Base-by-base conservation (phyloP, 2,113 vertebrate species). In the Ramphastos sulfuratus region DNA sequence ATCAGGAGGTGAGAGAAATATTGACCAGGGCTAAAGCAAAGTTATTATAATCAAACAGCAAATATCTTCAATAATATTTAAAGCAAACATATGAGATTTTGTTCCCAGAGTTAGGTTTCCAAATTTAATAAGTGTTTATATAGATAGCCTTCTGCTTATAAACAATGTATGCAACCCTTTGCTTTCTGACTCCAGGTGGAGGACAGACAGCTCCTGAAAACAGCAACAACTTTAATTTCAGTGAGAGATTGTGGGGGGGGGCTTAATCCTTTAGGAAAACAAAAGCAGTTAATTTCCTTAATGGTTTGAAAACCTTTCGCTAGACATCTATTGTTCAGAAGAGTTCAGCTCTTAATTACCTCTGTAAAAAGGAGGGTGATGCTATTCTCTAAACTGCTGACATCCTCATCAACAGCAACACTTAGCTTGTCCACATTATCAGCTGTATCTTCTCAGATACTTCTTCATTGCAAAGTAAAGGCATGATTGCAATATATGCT, bases 1-100 rank as follows among this genome's bases (percentile, higher is more conserved):
- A 91, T 81, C 75, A 61, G 27, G 1, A 65, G 30, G 39, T 31
- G 58, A 92, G 17, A 71, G 35, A 81, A 78, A 69, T 50, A 75
- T 65, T 91, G 54, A 81, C 27, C 21, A 67, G 54, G n/a, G 37
- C 17, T 82, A 83, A 89, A 77, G 27, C 7, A 80, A 82, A 84
- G 30, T 83, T 91, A 77, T 89, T 80, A 77, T 12, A 85, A 72
- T 48, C 52, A 93, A 95, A 91, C 17, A 79, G 67, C 6, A 91
- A 81, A 83, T 35, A 4, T 27, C n/a, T 87, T 87, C 24, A 42
- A 12, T 67, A 58, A 80, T 71, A 87, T 50, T 91, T 85, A 85
- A 90, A 81, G 61, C 37, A 94, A 87, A 85, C 13, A 79, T 3
- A 56, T 11, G 28, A 4, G 7, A 64, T 67, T 75, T 80, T 71